phyloP scores from a whole-genome alignment of 2,113 vertebrate species.

The Aythya baeri region DNA sequence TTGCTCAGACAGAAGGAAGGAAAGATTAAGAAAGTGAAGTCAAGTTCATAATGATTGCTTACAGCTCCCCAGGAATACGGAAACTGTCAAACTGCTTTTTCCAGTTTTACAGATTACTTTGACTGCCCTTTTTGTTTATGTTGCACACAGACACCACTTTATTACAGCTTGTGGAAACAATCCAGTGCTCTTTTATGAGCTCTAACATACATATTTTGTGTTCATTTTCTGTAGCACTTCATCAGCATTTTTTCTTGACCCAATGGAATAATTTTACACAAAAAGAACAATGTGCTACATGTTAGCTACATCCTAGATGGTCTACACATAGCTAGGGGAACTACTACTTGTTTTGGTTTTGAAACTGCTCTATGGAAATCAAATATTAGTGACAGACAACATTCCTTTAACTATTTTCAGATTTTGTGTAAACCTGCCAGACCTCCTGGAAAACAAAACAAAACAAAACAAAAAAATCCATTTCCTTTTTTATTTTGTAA shows the following conservation, averaged over 20 bases:
- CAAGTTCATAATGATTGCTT: not conserved
- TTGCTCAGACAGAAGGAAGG: not conserved
- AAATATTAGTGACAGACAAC: not conserved
- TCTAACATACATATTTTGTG: not conserved
- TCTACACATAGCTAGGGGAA: not conserved
- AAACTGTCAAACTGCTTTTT: not conserved
- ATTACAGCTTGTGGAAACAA: not conserved
- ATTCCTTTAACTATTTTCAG: not conserved
- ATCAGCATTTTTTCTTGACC: not conserved
- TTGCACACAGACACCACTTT: not conserved
- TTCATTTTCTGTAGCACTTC: not conserved
- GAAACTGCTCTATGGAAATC: not conserved
- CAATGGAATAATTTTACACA: constrained; percentile 25
- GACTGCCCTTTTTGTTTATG: not conserved
- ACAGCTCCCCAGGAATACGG: not conserved
- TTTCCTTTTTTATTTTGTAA: not conserved
- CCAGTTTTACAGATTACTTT: not conserved
- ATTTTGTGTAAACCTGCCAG: constrained; percentile 5
- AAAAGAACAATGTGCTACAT: constrained; percentile 12
- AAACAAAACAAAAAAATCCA: not conserved
- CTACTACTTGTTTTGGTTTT: not conserved
- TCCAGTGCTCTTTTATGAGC: not conserved
- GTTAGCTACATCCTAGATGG: constrained; percentile 17
- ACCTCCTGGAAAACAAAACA: not conserved
- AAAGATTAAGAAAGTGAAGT: not conserved